phyloP scores from a whole-genome alignment of 2,888 invertebrate species.

The Trachelus stipa region DNA sequence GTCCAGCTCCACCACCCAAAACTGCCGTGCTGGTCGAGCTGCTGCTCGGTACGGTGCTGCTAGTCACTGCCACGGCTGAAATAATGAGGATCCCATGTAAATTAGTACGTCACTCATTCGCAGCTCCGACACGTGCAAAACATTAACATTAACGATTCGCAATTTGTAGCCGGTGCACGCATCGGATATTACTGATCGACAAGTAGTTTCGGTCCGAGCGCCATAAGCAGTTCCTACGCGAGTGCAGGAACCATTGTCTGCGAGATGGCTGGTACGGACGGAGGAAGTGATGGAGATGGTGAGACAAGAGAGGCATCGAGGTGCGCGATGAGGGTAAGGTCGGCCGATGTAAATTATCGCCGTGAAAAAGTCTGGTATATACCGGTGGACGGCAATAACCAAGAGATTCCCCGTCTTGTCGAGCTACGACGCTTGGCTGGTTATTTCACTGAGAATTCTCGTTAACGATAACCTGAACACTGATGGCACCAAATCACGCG shows the following conservation, averaged over 20 bases:
- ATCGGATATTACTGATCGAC: not conserved
- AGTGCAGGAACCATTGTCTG: not conserved
- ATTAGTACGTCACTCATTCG: not conserved
- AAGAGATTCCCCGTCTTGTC: not conserved
- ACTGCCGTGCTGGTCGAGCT: slow-evolving; percentile 61
- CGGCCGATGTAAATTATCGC: not conserved
- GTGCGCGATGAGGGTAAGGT: not conserved
- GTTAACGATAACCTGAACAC: not conserved
- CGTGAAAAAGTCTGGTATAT: not conserved
- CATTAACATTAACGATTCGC: not conserved
- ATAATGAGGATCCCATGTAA: slow-evolving; percentile 7
- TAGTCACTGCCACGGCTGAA: slow-evolving; percentile 69
- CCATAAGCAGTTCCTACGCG: not conserved
- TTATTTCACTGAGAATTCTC: not conserved
- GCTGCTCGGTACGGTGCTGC: slow-evolving; percentile 66
- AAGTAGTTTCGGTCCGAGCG: not conserved
- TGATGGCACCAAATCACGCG: not conserved
- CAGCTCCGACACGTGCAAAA: not conserved
- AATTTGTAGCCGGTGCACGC: not conserved
- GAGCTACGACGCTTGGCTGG: not conserved
- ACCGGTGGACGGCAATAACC: too few species aligned
- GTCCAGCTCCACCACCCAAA: slow-evolving; percentile 53
- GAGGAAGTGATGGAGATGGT: not conserved
- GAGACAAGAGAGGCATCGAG: not conserved
- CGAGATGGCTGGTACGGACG: not conserved